Conservation (phyloP, 2,113 vertebrate species). For the Dipodomys merriami region DNA sequence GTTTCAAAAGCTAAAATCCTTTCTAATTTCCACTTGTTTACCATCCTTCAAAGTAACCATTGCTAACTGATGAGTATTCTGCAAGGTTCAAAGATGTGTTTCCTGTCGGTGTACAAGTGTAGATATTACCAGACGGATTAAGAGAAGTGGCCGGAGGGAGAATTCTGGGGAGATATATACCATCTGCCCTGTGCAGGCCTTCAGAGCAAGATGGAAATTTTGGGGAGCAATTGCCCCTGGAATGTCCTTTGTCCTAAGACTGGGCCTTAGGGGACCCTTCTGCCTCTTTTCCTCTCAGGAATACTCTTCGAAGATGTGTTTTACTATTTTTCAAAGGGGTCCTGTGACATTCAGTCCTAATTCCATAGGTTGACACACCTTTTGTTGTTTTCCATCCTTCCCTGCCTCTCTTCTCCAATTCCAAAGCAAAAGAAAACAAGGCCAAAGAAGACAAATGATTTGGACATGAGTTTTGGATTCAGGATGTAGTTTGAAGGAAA, state of each 20-base stretch:
- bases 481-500: not conserved
- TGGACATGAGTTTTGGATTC: not conserved
- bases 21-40: not conserved
- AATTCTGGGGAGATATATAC: not conserved
- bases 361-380: no score
- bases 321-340: not conserved
- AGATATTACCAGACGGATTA: not conserved
- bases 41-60: not conserved
- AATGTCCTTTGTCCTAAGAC: not conserved
- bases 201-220: not conserved
- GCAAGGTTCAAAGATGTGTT: not conserved
- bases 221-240: not conserved
- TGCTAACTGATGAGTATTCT: not conserved
- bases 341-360: not conserved
- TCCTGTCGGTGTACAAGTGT: not conserved
- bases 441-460: not conserved
- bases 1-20: not conserved
- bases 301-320: not conserved
- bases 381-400: not conserved
- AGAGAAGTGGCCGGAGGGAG: not conserved
- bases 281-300: not conserved
- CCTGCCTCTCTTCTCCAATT: not conserved
- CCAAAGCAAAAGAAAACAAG: slow-evolving; percentile 30
- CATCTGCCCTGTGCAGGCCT: not conserved
- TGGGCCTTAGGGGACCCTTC: no score